A percentile compares a stretch with the other conserved stretches of the same genome.
Conservation (phyloP, 2,888 invertebrate species). For the Ophion ellenae region DNA sequence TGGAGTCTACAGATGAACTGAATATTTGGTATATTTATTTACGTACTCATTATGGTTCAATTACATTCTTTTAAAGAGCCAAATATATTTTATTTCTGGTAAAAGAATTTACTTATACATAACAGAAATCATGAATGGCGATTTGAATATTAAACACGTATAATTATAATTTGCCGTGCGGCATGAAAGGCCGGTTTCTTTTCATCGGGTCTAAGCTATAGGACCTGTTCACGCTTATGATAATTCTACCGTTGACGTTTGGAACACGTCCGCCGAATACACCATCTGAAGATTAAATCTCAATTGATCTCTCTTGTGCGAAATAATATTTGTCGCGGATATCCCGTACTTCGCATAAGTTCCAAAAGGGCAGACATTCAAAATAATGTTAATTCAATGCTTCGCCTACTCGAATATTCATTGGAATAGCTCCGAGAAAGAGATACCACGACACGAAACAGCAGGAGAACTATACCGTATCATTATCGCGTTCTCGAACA, state of each 20-base stretch:
- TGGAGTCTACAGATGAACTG: too few relatives aligned
- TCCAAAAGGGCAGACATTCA: neutral
- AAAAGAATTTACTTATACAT: too few relatives aligned
- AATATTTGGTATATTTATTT: too few relatives aligned
- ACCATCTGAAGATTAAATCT: neutral
- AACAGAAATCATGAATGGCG: too few relatives aligned
- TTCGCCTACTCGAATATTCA: neutral
- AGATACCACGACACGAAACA: neutral
- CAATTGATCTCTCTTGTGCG: neutral
- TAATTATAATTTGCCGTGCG: too few relatives aligned
- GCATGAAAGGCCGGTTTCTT: too few relatives aligned
- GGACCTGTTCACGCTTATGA: neutral
- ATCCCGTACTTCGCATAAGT: neutral
- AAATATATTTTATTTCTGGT: too few relatives aligned
- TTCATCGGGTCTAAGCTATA: too few relatives aligned
- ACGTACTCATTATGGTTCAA: too few relatives aligned
- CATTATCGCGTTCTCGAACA: conserved; percentile 14
- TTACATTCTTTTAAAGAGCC: too few relatives aligned
- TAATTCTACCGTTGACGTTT: neutral
- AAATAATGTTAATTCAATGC: neutral
- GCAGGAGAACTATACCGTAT: neutral
- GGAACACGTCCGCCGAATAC: neutral
- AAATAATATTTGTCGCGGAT: neutral
- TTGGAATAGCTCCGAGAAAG: neutral
- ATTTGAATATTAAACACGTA: too few relatives aligned